phyloP scores from a whole-genome alignment of 2,888 invertebrate genomes.

The Machimus atricapillus region DNA sequence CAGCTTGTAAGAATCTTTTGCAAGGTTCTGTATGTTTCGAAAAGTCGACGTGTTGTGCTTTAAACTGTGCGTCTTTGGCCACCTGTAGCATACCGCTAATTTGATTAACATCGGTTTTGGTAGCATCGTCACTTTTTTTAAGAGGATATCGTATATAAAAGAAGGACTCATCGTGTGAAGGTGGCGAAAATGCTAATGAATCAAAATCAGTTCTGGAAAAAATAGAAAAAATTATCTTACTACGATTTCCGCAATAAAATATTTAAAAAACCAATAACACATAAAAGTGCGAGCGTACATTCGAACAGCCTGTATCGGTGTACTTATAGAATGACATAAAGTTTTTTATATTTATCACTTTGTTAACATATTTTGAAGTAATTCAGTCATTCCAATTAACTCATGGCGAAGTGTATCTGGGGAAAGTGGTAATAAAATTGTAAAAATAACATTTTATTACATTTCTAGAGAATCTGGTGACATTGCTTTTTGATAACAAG shows the following conservation, averaged over 20 bases:
- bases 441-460: conserved; percentile 3
- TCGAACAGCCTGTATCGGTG: background rate
- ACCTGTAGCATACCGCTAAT: conserved; percentile 1
- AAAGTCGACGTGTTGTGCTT: conserved; percentile 62
- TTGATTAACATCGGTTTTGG: background rate
- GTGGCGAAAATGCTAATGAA: conserved; percentile 71
- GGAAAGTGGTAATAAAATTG: conserved; percentile 2
- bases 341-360: background rate
- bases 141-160: conserved; percentile 72
- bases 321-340: background rate
- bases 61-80: background rate
- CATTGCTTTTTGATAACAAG: background rate
- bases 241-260: background rate
- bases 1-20: conserved; percentile 60
- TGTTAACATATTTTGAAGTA: background rate
- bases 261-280: background rate
- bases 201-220: conserved; percentile 67
- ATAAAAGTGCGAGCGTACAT: background rate
- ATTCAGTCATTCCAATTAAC: background rate
- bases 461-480: background rate
- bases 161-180: conserved; percentile 77
- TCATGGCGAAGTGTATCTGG: background rate
- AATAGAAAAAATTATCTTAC: conserved; percentile 25
- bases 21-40: conserved; percentile 74
- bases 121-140: background rate